Base-by-base conservation (phyloP, 2,797 vertebrate genomes). In the Pygocentrus nattereri region DNA sequence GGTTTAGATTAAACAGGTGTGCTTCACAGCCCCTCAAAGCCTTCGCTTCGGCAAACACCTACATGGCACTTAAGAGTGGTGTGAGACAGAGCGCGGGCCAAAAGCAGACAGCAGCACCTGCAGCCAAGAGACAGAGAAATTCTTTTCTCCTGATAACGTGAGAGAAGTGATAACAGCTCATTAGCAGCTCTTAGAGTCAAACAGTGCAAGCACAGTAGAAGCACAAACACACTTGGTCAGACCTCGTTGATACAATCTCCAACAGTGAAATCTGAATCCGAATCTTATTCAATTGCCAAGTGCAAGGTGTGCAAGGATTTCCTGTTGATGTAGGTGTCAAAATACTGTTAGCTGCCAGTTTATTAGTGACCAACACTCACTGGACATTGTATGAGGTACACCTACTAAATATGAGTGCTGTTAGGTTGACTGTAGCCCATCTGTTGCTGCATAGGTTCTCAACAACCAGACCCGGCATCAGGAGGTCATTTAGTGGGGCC, bases 151-250 rank as follows among this genome's bases (percentile, higher is more conserved):
- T 38, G 81, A 86, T 80, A 74, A 84, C 85, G 85, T 83, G 74
- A 70, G 88, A 89, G 87, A 91, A 84, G 50, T 78, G 87, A 92
- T 91, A 90, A 92, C 85, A 78, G 25, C 85, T 91, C 85, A 93
- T 91, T 92, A 92, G 86, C 82, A 90, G 88, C 87, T 90, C 86
- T 90, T 85, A 75, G 87, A 88, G 87, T 85, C 76, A 44, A 80
- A 87, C 86, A 86, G 85, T 87, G 80, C 86, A 85, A 88, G 91
- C 84, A 89, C 84, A n/a, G n/a, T n/a, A 84, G 81, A 85, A 88
- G 86, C n/a, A 64, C 47, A 25, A 58, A 72, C 49, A 79, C 47
- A 12, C 31, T 47, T 59, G 38, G 71, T 12, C 1, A 38, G 16
- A 5, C 34, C 12, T 68, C 27, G 67, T 18, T 76, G 34, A 4